phyloP scores from a whole-genome alignment of 2,113 vertebrate genomes.

The Electrona antarctica region DNA sequence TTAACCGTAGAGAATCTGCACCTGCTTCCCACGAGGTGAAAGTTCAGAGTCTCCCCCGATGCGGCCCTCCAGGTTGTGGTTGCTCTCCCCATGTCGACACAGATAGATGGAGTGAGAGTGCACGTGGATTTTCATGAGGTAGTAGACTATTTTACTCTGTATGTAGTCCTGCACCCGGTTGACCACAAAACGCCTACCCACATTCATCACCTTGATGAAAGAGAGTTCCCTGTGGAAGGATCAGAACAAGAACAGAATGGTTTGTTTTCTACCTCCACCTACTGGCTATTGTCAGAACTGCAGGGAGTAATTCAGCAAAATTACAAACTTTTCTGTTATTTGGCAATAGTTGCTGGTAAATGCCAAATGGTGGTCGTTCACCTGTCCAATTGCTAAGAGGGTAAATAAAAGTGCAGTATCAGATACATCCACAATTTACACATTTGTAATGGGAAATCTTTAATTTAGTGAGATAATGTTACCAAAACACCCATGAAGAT shows the following conservation, averaged over 20 bases:
- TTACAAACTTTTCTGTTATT: background rate
- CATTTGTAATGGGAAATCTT: background rate
- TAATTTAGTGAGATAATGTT: background rate
- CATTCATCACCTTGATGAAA: slow-evolving; percentile 97
- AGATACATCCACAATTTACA: background rate
- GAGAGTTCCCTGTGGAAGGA: slow-evolving; percentile 85
- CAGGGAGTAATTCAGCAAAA: background rate
- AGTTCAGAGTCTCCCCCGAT: slow-evolving; percentile 94
- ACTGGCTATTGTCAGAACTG: slow-evolving; percentile 33
- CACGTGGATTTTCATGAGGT: slow-evolving; percentile 98
- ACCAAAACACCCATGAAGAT: background rate
- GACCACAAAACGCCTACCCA: slow-evolving; percentile 93
- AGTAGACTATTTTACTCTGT: slow-evolving; percentile 99
- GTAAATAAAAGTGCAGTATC: background rate
- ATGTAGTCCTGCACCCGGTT: slow-evolving; percentile 98
- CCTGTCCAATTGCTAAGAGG: no score
- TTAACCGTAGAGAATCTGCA: slow-evolving; percentile 47
- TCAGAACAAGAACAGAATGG: background rate
- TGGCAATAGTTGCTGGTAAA: background rate
- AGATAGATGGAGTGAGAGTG: slow-evolving; percentile 96
- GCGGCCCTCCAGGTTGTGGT: slow-evolving; percentile 87
- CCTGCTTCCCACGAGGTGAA: slow-evolving; percentile 87
- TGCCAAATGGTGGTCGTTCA: no score
- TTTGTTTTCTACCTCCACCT: slow-evolving; percentile 33
- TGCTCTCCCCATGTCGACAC: slow-evolving; percentile 94